Percentiles rank a stretch among this genome's conserved stretches.
Conservation (phyloP, 37 sponge, comb jelly and placozoan species). For the Cladorhizidae sp. region DNA sequence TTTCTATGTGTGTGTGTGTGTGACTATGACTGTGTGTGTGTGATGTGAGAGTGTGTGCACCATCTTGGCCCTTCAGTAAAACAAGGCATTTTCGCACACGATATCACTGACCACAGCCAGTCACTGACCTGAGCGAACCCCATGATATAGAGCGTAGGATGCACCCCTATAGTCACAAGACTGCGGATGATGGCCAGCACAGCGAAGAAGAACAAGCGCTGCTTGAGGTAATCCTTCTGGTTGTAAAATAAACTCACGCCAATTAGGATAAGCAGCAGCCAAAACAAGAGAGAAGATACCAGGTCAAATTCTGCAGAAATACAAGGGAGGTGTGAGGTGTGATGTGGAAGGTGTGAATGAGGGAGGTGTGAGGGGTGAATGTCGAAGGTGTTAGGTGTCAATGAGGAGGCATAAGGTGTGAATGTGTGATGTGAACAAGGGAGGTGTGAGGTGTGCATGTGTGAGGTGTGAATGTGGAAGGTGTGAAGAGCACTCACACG, state of each 20-base stretch:
- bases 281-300: constrained; percentile 29
- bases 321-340: not conserved
- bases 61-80: too few species aligned
- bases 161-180: constrained; percentile 60
- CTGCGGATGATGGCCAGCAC: constrained; percentile 28
- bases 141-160: constrained; percentile 55
- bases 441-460: too few species aligned
- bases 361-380: not conserved
- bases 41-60: too few species aligned
- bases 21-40: too few species aligned
- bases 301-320: not conserved
- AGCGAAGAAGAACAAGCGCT: not conserved
- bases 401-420: too few species aligned
- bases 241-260: not conserved
- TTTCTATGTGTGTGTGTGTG: too few species aligned
- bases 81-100: too few species aligned
- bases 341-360: not conserved
- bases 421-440: too few species aligned
- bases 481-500: too few species aligned
- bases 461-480: too few species aligned
- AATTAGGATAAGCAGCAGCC: constrained; percentile 16
- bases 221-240: not conserved
- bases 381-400: not conserved
- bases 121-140: constrained; percentile 70
- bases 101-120: not conserved